Percentiles rank a stretch among this genome's conserved stretches.
phyloP scores from a whole-genome alignment of 2,888 invertebrate genomes.

The Noctua janthina region DNA sequence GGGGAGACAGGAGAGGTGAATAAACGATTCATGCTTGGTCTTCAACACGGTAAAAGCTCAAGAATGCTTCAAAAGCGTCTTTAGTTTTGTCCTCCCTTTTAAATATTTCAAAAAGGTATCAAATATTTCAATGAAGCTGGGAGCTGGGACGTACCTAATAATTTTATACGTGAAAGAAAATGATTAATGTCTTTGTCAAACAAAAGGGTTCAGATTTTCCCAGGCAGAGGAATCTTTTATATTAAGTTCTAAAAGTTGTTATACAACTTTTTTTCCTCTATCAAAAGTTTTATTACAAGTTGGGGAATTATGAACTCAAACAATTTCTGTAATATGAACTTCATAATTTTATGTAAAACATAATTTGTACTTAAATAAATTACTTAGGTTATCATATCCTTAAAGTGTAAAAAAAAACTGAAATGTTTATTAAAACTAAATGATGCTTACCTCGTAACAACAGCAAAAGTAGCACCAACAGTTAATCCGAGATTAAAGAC shows the following conservation, averaged over 20 bases:
- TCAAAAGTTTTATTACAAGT: background rate
- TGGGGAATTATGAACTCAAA: background rate
- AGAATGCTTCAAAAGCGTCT: background rate
- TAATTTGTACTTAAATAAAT: background rate
- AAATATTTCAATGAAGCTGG: background rate
- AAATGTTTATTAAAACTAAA: background rate
- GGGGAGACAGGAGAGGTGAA: slow-evolving; percentile 35
- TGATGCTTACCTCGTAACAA: slow-evolving; percentile 90
- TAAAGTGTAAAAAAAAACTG: background rate
- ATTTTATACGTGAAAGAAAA: background rate
- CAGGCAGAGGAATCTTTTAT: background rate
- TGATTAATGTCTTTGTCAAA: background rate
- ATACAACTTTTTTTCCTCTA: background rate
- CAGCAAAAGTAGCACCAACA: slow-evolving; percentile 91
- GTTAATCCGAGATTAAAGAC: slow-evolving; percentile 91
- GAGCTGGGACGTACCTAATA: background rate
- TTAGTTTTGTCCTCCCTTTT: background rate
- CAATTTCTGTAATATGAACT: background rate
- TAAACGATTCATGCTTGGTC: slow-evolving; percentile 55
- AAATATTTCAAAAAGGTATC: slow-evolving; percentile 15
- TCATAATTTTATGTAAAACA: background rate
- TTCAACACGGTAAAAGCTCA: slow-evolving; percentile 47
- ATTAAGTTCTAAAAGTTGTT: background rate
- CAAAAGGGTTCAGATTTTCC: background rate
- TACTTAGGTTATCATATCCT: background rate